phyloP scores from a whole-genome alignment of 2,888 invertebrate genomes.

The Omphaloscelis lunosa region DNA sequence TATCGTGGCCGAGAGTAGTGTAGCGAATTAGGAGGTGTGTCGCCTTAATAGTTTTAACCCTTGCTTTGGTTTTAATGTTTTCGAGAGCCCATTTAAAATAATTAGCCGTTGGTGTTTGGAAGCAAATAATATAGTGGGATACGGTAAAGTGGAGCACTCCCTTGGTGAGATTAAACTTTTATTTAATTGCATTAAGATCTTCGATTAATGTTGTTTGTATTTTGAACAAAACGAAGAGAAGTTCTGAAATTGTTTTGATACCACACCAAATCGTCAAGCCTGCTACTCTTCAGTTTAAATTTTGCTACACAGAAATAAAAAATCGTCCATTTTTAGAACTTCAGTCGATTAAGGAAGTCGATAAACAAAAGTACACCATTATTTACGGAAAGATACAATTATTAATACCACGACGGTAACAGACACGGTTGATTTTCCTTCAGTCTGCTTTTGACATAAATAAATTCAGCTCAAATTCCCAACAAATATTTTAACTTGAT shows the following conservation, averaged over 20 bases:
- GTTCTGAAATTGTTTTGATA: neutral
- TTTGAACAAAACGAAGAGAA: neutral
- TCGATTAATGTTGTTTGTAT: neutral
- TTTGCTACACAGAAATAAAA: neutral
- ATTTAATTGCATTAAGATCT: neutral
- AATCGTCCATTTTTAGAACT: slow-evolving; percentile 3
- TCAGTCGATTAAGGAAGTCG: slow-evolving; percentile 2
- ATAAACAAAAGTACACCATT: slow-evolving; percentile 29
- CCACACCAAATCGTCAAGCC: neutral
- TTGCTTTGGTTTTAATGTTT: slow-evolving; percentile 46
- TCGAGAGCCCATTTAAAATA: slow-evolving; percentile 38
- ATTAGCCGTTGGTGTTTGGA: slow-evolving; percentile 25
- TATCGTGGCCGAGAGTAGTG: slow-evolving; percentile 55
- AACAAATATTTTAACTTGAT: slow-evolving; percentile 56
- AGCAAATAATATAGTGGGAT: slow-evolving; percentile 18
- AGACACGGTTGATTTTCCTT: slow-evolving; percentile 53
- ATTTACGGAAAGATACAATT: slow-evolving; percentile 37
- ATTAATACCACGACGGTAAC: slow-evolving; percentile 32
- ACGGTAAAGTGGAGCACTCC: neutral
- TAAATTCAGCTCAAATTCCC: slow-evolving; percentile 45
- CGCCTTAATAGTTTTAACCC: slow-evolving; percentile 55
- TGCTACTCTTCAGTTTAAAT: neutral
- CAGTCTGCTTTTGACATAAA: slow-evolving; percentile 58
- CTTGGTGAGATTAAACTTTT: neutral
- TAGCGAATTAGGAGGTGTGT: slow-evolving; percentile 60